Percentiles rank a stretch among this genome's conserved stretches.
Conservation (phyloP, 2,888 invertebrate species). For the Helobdella robusta region DNA sequence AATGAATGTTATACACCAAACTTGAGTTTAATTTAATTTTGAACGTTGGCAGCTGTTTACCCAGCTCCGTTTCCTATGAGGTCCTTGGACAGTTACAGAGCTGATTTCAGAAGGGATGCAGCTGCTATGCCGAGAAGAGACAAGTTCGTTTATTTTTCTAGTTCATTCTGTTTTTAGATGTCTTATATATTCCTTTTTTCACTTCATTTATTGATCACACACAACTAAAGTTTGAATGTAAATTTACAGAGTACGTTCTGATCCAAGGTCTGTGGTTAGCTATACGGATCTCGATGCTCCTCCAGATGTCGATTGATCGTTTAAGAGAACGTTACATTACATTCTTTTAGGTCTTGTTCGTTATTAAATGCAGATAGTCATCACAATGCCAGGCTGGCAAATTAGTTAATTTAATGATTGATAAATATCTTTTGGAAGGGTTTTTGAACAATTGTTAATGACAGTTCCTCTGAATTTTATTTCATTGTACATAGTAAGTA, state of each 20-base stretch:
- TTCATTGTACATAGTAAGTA: too few species aligned
- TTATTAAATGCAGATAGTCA: too few species aligned
- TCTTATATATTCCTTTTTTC: neutral
- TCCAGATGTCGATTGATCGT: slow-evolving; percentile 61
- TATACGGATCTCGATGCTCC: slow-evolving; percentile 85
- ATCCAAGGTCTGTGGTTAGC: slow-evolving; percentile 66
- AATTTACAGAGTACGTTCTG: slow-evolving; percentile 40
- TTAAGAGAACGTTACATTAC: too few species aligned
- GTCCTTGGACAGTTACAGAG: slow-evolving; percentile 13
- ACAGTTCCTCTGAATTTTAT: too few species aligned
- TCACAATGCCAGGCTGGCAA: too few species aligned
- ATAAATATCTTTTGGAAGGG: too few species aligned
- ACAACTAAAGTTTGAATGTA: neutral
- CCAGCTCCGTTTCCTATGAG: slow-evolving; percentile 15
- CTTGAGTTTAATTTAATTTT: too few species aligned
- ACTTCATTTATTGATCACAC: neutral
- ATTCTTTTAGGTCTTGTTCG: too few species aligned
- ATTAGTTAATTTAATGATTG: too few species aligned
- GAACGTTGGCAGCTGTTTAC: slow-evolving; percentile 16
- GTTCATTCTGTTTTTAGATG: neutral
- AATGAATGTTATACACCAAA: too few species aligned
- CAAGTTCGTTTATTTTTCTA: slow-evolving; percentile 7
- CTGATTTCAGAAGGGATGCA: slow-evolving; percentile 22
- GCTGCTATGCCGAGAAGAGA: slow-evolving; percentile 19
- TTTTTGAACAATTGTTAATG: too few species aligned